Evolutionary conservation across 2,888 invertebrate genomes (phyloP), one percentile per base, ranked within the genome.

Genomic region (Tetheella fluctuosa): DNA sequence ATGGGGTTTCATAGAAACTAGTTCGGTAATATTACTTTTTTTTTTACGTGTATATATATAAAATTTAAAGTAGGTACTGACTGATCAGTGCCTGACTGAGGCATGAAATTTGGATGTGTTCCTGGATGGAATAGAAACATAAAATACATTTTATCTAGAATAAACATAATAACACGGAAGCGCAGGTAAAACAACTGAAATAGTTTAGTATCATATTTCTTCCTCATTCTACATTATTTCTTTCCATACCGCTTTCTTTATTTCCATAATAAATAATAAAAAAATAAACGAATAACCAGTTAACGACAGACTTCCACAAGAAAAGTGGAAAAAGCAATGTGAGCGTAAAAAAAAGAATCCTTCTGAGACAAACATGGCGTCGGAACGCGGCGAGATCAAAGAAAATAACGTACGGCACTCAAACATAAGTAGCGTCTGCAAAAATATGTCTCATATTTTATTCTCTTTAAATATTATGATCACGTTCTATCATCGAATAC

Each of bases 301-400:
- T 13, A 34, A 30, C 8, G 34, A 34, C 20, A 48, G 48, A n/a
- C 6, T 48, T 48, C 17, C 48, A 48, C 17, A 20, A 20, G 48
- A 48, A 20, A 48, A 48, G 6, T 48, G 48, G 48, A 48, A 48
- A 48, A 48, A 48, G 48, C 48, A 48, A 48, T 20, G 48, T 10
- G 20, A 37, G 37, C 34, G 37, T 13, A 37, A 56, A 37, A 37
- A 37, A 52, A 7, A 34, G 30, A 48, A 52, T 52, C 52, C 30
- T 30, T 25, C 25, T 7, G 58, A 58, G 58, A 58, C 58, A 30
- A 37, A 56, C 15, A 25, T 57, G 30, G 30, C 15, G 25, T 28
- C 34, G 57, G 57, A 42, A 54, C 60, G 53, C 57, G 34, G 37
- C 25, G 39, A 57, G 60, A 61, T 61, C 60, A 61, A 61, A 61